A percentile compares a stretch with the other conserved stretches of the same genome.
Conservation (phyloP, 92 coral and sea anemone genomes). For the Chrysogorgia sp. region DNA sequence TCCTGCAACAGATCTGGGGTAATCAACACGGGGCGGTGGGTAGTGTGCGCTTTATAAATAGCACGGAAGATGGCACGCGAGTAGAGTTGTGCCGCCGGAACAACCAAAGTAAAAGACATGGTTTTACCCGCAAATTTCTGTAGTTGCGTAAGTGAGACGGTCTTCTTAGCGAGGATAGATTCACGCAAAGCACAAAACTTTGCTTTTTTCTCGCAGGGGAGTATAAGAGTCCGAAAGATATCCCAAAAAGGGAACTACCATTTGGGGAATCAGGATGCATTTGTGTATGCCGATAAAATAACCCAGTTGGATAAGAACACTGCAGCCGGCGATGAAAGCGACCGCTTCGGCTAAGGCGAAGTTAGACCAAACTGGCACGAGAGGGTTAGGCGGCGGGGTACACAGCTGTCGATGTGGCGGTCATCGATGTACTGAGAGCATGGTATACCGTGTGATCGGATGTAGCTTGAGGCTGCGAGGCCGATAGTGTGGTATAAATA, state of each 20-base stretch:
- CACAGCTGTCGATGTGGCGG: slow-evolving; percentile 45
- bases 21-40: slow-evolving; percentile 31
- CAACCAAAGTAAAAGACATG: too few species aligned
- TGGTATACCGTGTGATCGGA: slow-evolving; percentile 55
- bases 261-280: not conserved
- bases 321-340: slow-evolving; percentile 45
- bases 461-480: slow-evolving; percentile 43
- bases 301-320: slow-evolving; percentile 7
- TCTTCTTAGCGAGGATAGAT: not conserved
- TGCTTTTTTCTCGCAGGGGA: too few species aligned
- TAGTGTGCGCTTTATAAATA: not conserved
- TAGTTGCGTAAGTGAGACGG: slow-evolving; percentile 39
- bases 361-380: not conserved
- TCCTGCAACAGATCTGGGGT: slow-evolving; percentile 30
- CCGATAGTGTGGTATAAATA: slow-evolving; percentile 55
- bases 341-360: slow-evolving; percentile 51
- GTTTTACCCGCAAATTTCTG: slow-evolving; percentile 50
- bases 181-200: not conserved
- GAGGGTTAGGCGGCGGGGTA: slow-evolving; percentile 10
- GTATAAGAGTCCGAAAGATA: not conserved
- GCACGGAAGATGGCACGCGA: not conserved
- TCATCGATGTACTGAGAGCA: slow-evolving; percentile 64
- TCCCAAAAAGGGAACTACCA: slow-evolving; percentile 19
- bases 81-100: too few species aligned
- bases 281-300: slow-evolving; percentile 5